phyloP scores from a whole-genome alignment of 2,797 vertebrate species.

The Manis javanica region DNA sequence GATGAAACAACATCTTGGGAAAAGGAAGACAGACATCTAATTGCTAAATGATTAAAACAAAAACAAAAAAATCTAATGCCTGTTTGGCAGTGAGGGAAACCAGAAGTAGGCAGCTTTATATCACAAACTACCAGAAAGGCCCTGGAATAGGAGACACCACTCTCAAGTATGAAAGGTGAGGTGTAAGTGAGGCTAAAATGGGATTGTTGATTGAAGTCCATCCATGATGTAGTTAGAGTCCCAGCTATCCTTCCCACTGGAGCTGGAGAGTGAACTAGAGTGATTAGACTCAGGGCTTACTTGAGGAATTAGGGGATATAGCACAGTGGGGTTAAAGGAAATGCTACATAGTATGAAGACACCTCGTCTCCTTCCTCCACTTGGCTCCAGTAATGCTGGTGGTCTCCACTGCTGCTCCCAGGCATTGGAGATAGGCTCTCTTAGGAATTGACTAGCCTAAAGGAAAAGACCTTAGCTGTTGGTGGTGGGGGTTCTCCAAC shows the following conservation, averaged over 20 bases:
- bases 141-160: not conserved
- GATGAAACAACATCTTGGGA: not conserved
- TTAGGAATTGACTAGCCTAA: not conserved
- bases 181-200: not conserved
- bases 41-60: not conserved
- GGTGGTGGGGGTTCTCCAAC: not conserved
- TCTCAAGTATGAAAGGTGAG: not conserved
- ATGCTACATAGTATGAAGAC: rapidly evolving
- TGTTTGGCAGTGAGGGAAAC: not conserved
- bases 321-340: not conserved
- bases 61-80: not conserved
- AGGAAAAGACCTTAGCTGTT: not conserved
- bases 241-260: not conserved
- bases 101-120: not conserved
- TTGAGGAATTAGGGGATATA: not conserved
- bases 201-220: not conserved
- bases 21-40: not conserved
- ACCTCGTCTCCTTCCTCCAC: not conserved
- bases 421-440: not conserved
- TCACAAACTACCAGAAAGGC: not conserved
- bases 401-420: not conserved
- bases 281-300: not conserved
- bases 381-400: not conserved
- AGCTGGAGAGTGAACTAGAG: not conserved
- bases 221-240: not conserved